Percentiles rank a stretch among this genome's conserved stretches.
These are phyloP conservation scores for Chlamydotis undulata DNA, from an alignment of 2,113 vertebrate genomes.

Conservation along the genomic window DNA sequence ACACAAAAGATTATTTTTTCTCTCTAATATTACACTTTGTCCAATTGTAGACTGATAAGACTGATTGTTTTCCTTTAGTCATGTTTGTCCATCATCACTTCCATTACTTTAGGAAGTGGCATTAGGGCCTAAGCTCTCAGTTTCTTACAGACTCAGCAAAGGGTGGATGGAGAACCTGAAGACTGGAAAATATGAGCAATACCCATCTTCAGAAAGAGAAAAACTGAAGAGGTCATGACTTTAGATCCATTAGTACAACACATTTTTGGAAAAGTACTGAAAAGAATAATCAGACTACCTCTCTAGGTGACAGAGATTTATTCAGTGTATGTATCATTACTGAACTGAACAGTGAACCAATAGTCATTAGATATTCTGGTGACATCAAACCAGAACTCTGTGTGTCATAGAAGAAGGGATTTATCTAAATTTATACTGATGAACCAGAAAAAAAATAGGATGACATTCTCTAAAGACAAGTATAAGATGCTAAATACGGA, in stretches of 20 bases:
- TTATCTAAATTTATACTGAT: background rate
- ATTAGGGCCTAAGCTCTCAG: background rate
- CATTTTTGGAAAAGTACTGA: background rate
- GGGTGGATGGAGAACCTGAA: background rate
- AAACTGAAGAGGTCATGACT: background rate
- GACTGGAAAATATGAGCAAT: background rate
- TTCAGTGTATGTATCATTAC: background rate
- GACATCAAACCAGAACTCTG: background rate
- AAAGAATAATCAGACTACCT: background rate
- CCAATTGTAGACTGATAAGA: background rate
- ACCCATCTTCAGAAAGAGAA: background rate
- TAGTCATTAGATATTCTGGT: background rate
- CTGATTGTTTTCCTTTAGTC: background rate
- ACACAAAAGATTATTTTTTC: background rate
- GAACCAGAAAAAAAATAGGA: background rate
- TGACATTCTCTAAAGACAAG: background rate
- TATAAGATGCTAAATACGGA: background rate
- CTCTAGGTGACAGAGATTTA: background rate
- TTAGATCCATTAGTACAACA: background rate
- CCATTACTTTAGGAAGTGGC: background rate
- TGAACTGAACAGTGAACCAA: background rate
- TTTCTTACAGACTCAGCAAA: background rate
- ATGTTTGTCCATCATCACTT: background rate
- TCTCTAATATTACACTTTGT: background rate
- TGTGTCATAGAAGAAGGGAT: background rate